Evolutionary conservation across 2,888 invertebrate species (phyloP), one percentile per base, ranked within the genome.

Genomic region (Apantesis nais): DNA sequence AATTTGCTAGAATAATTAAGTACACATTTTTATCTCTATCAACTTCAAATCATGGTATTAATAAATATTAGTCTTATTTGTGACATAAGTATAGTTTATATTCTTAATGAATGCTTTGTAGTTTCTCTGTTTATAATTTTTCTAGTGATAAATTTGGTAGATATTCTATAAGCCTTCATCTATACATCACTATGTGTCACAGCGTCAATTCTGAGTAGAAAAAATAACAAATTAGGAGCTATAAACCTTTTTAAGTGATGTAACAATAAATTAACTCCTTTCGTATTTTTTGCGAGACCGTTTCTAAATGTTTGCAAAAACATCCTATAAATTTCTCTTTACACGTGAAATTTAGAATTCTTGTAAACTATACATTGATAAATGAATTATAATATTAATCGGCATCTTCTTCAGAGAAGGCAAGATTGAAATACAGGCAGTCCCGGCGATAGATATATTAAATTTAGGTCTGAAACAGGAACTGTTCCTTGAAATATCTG

Each of bases 21-120:
- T n/a, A 48, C n/a, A 48, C n/a, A 48, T n/a, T 48, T n/a, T 48
- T n/a, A 48, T n/a, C 22, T 9, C 8, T 5, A n/a, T n/a, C 2
- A 48, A 22, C 2, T 8, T 48, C 1, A 19, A 19, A 22, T 48
- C 19, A 1, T 19, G 22, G 22, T 22, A 48, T 48, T 44, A 70
- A 76, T 76, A 70, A 67, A 70, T 81, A 48, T 4, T 34, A 34
- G 34, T 34, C 2, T 34, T 5, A 34, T 34, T 34, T 34, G 34
- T 34, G 34, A 34, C 34, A 34, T 34, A 34, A 4, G 34, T 5
- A 34, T 4, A 34, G 5, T 34, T 34, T 34, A 34, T 34, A 5
- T 34, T 34, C 5, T 34, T 5, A 34, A 34, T 34, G 22, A n/a
- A 2, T 22, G 11, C 9, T 4, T 22, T 48, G 19, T 52, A 52